These are phyloP conservation scores for Acropora yongei DNA, from an alignment of 64 coral and sea anemone genomes.

Conservation along the genomic window DNA sequence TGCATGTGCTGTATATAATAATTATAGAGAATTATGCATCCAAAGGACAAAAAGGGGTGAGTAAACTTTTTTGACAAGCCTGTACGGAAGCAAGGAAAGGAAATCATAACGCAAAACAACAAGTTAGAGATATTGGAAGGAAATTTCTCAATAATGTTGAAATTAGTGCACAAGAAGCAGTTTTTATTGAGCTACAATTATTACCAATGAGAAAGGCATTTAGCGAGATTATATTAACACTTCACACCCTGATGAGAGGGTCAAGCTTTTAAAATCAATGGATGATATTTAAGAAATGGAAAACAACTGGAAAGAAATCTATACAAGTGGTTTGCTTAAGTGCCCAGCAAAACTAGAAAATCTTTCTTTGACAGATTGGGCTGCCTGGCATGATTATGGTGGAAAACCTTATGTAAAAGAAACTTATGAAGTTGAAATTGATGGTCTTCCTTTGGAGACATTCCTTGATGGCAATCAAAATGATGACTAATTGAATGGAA, in stretches of 20 bases:
- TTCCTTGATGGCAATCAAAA: constrained; percentile 74
- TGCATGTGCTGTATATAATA: constrained; percentile 68
- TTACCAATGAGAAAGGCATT: constrained; percentile 45
- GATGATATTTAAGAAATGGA: constrained; percentile 44
- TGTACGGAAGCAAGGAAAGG: constrained; percentile 63
- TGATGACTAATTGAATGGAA: constrained; percentile 53
- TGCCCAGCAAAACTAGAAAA: constrained; percentile 49
- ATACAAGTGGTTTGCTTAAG: constrained; percentile 32
- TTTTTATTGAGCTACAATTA: constrained; percentile 35
- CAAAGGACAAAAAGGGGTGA: constrained; percentile 83
- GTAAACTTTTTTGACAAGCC: constrained; percentile 71
- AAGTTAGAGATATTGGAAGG: constrained; percentile 58
- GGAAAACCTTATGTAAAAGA: constrained; percentile 67
- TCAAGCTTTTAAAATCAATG: constrained; percentile 38
- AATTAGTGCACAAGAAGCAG: constrained; percentile 54
- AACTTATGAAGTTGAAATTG: constrained; percentile 64
- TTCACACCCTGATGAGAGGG: constrained; percentile 41
- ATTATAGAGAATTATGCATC: constrained; percentile 73
- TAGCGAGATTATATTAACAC: constrained; percentile 39
- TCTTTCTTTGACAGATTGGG: constrained; percentile 51
- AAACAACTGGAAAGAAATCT: constrained; percentile 49
- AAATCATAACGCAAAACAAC: constrained; percentile 54
- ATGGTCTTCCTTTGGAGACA: constrained; percentile 74
- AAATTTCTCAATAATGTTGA: constrained; percentile 58
- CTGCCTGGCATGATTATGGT: constrained; percentile 36